Evolutionary conservation across 30 jellyfish, hydroid and myxozoan genomes (phyloP).

Genomic region (Aurelia sp.): DNA sequence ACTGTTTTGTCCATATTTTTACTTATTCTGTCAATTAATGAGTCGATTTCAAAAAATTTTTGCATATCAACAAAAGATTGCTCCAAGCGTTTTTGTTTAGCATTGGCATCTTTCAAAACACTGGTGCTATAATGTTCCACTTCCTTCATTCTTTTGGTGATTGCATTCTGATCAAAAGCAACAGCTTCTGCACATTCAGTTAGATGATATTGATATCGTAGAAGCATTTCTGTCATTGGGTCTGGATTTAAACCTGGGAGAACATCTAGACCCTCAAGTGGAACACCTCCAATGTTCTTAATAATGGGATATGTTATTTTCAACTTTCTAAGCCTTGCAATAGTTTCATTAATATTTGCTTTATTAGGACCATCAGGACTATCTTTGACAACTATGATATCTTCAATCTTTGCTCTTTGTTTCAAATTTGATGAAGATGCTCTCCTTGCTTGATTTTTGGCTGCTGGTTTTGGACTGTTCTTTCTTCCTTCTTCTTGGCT

Average conservation of each 20-base stretch:
- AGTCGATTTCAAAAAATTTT: slow-evolving; percentile 70
- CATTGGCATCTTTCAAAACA: slow-evolving; percentile 60
- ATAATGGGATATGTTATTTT: slow-evolving; percentile 72
- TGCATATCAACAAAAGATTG: slow-evolving; percentile 48
- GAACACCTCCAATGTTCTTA: slow-evolving; percentile 49
- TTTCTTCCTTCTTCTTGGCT: slow-evolving; percentile 40
- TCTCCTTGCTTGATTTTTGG: too few species aligned
- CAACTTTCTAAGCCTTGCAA: slow-evolving; percentile 51
- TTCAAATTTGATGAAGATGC: neutral
- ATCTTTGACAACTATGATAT: slow-evolving; percentile 78
- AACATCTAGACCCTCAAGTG: slow-evolving; percentile 40
- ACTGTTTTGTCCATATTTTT: slow-evolving; percentile 60
- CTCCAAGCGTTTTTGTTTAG: slow-evolving; percentile 71
- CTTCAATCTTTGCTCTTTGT: slow-evolving; percentile 81
- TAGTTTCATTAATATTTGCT: slow-evolving; percentile 55
- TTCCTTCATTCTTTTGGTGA: slow-evolving; percentile 76
- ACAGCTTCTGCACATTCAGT: slow-evolving; percentile 98
- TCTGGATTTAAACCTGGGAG: slow-evolving; percentile 72
- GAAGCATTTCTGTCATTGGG: slow-evolving; percentile 83
- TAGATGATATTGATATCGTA: slow-evolving; percentile 87
- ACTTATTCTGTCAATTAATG: slow-evolving; percentile 59
- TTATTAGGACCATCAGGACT: slow-evolving; percentile 44
- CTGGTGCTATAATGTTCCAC: slow-evolving; percentile 59
- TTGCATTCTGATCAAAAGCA: slow-evolving; percentile 90
- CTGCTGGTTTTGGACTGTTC: neutral